These are phyloP conservation scores for Cremastobaeus sp. DNA, from an alignment of 2,888 invertebrate species.

Conservation along the genomic window DNA sequence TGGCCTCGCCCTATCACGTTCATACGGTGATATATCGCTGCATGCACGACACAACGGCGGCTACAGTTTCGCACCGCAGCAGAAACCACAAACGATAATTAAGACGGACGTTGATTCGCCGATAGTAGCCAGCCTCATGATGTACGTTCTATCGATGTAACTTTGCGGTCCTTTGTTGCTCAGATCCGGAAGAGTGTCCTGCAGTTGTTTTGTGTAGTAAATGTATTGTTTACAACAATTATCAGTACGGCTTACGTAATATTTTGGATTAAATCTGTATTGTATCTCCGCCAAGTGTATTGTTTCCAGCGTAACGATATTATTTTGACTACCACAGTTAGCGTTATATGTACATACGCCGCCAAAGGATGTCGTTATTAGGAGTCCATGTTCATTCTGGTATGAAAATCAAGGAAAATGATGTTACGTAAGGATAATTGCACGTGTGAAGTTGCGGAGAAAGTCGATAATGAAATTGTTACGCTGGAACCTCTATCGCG, in stretches of 20 bases:
- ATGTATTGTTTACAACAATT: conserved; percentile 55
- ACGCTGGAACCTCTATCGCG: conserved; percentile 1
- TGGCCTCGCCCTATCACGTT: conserved; percentile 59
- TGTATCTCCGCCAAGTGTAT: conserved; percentile 39
- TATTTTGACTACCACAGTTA: conserved; percentile 52
- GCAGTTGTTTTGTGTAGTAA: conserved; percentile 31
- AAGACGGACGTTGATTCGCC: conserved; percentile 77
- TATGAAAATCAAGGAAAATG: conserved; percentile 41
- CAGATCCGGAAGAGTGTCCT: conserved; percentile 53
- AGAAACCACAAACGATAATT: conserved; percentile 76
- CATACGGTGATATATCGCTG: conserved; percentile 62
- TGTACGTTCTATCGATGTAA: conserved; percentile 63
- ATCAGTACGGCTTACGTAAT: conserved; percentile 49
- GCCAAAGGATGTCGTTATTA: conserved; percentile 36
- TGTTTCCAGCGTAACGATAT: conserved; percentile 47
- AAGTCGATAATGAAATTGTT: conserved; percentile 50
- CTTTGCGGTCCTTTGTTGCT: conserved; percentile 49
- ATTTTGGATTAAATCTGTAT: conserved; percentile 57
- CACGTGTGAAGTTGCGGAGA: conserved; percentile 17
- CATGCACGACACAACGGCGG: conserved; percentile 37
- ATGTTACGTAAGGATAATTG: conserved; percentile 47
- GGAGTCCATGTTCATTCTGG: conserved; percentile 29
- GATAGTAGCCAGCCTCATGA: conserved; percentile 72
- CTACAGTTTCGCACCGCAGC: conserved; percentile 57
- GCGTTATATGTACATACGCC: conserved; percentile 16